Evolutionary conservation across 2,113 vertebrate species (phyloP).

Genomic region (Bufo bufo): DNA sequence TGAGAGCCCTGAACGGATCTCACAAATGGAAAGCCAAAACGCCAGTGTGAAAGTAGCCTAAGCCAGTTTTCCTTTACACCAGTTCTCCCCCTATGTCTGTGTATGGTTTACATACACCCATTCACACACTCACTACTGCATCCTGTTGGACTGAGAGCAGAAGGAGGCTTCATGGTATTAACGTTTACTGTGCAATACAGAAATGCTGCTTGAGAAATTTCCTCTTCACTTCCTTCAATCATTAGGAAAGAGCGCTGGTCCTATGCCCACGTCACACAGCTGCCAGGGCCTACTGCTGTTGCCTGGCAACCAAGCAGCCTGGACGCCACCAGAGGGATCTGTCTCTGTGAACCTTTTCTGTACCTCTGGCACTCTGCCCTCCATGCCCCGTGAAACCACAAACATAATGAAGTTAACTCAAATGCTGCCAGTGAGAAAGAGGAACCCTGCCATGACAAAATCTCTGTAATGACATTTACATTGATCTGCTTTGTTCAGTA

Average conservation of each 20-base stretch:
- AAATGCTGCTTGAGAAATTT: slow-evolving; percentile 23
- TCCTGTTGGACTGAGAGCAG: neutral
- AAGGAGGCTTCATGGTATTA: neutral
- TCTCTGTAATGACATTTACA: neutral
- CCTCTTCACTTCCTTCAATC: slow-evolving; percentile 10
- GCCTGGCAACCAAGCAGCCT: slow-evolving; percentile 50
- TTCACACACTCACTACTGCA: too few species aligned
- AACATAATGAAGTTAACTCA: slow-evolving; percentile 34
- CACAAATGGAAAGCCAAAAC: too few species aligned
- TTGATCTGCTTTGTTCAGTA: neutral
- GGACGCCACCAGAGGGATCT: slow-evolving; percentile 49
- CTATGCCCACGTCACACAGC: slow-evolving; percentile 34
- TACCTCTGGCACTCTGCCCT: slow-evolving; percentile 27
- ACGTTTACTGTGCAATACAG: slow-evolving; percentile 16
- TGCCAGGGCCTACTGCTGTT: slow-evolving; percentile 45
- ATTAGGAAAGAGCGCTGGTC: slow-evolving; percentile 11
- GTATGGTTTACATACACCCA: too few species aligned
- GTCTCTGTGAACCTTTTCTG: slow-evolving; percentile 39
- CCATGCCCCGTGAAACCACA: slow-evolving; percentile 30
- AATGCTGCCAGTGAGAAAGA: slow-evolving; percentile 25
- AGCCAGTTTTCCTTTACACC: too few species aligned
- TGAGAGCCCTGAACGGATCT: too few species aligned
- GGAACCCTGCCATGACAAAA: neutral
- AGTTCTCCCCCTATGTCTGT: too few species aligned
- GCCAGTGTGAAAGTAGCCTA: too few species aligned